Evolutionary conservation across 2,888 invertebrate species (phyloP), one percentile per base, ranked within the genome.

Genomic region (Sepioteuthis lessoniana): DNA sequence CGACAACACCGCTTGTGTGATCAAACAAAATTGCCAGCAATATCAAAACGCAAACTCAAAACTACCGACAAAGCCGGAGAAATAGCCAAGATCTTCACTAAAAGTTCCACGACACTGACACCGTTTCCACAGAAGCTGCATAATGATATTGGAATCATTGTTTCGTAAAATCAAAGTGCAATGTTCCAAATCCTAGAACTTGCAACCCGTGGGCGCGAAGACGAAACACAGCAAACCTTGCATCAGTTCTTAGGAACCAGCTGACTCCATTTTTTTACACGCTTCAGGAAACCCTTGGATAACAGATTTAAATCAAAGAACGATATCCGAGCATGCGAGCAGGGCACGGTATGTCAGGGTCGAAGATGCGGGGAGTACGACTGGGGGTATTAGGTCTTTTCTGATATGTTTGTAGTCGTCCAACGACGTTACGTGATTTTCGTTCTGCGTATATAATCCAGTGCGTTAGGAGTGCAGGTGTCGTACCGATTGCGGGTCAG

Each of bases 251-350:
- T 76, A n/a, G n/a, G 10, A 76, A 76, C 31, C 31, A 76, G 76
- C 31, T 76, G 76, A n/a, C 31, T 76, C 76, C n/a, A 76, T 76
- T 31, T 31, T 60, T 76, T 31, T 76, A n/a, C n/a, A 76, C n/a
- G 76, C 76, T 76, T 76, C 76, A 76, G 31, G n/a, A n/a, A 76
- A 76, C 76, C 76, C 76, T 76, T n/a, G 76, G 76, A 76, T 76
- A 76, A 76, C 31, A 76, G 8, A 76, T 76, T 76, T n/a, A 76
- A n/a, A 76, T 76, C 76, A 76, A 76, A 76, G 76, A 31, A 31
- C 19, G 76, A 76, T 76, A n/a, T 76, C 76, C 76, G 10, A 76
- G 31, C n/a, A 76, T 76, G n/a, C 76, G n/a, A 76, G 10, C 31
- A n/a, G n/a, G n/a, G 31, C 76, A 76, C 2, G 76, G 76, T 16